Conservation (phyloP, 2,888 invertebrate species). For the Allophyes oxyacanthae region DNA sequence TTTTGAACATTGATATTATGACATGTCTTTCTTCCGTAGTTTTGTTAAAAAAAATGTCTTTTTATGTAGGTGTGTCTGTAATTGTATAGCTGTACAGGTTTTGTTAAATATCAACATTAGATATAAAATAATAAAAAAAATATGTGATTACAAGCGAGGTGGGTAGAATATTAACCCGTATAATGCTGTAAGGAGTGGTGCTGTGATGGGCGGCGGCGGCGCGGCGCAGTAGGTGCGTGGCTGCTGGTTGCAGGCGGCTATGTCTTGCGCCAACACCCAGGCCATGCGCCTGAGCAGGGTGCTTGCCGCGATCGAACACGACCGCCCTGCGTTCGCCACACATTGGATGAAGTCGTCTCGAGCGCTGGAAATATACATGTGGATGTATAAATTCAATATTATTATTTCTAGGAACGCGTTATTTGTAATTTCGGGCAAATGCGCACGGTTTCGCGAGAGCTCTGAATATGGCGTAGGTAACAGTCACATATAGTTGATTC, state of each 20-base stretch:
- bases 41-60: too few species aligned
- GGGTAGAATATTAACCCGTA: slow-evolving; percentile 74
- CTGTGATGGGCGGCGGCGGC: slow-evolving; percentile 60
- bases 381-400: too few species aligned
- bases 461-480: too few species aligned
- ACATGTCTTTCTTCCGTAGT: too few species aligned
- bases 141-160: slow-evolving; percentile 60
- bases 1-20: too few species aligned
- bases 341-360: slow-evolving; percentile 80
- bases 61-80: too few species aligned
- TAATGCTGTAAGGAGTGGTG: slow-evolving; percentile 72
- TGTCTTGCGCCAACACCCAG: slow-evolving; percentile 82
- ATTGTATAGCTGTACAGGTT: too few species aligned
- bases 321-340: slow-evolving; percentile 74
- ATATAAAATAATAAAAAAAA: not conserved
- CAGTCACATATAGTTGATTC: too few species aligned
- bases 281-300: slow-evolving; percentile 79
- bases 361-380: slow-evolving; percentile 71
- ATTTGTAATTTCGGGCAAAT: too few species aligned
- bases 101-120: too few species aligned
- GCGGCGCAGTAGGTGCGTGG: slow-evolving; percentile 76
- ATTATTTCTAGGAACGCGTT: too few species aligned
- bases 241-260: slow-evolving; percentile 78
- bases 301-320: slow-evolving; percentile 73
- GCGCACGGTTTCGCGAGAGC: too few species aligned